Base-by-base conservation (phyloP, 2,888 invertebrate genomes). In the Melanotus villosus region DNA sequence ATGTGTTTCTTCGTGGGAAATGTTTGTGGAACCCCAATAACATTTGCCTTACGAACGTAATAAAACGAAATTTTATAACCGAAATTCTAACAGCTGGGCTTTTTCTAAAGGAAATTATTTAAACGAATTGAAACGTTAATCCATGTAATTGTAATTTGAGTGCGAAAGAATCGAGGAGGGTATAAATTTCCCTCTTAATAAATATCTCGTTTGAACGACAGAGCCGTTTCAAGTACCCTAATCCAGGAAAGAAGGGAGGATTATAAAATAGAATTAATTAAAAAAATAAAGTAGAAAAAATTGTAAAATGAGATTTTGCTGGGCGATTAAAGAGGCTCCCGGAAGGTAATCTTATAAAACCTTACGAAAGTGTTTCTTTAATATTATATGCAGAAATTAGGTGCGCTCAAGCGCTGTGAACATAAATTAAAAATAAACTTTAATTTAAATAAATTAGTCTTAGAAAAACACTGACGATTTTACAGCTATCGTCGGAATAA, bases 391-490 rank as follows among this genome's bases (percentile, higher is more conserved):
- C 34, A 54, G 43, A 60, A 56, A 60, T 67, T 66, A 66, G 66
- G 54, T 38, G 60, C 12, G 60, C 45, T 45, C 9, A 1, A 59
- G 56, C 21, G 52, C 16, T 16, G 47, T 45, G 36, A 36, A 56
- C 56, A 62, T 62, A 67, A 67, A 67, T 67, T 67, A 67, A 67
- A 67, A 67, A 67, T 62, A 67, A 67, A 67, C 67, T 67, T 67
- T 32, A 60, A 67, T 67, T 67, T 67, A 67, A 67, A 67, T 67
- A 62, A 62, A 62, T 62, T 67, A 60, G 41, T 34, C 36, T 38
- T 59, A 54, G 50, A 59, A 41, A 66, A 50, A 60, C 45, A 65
- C 12, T 21, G 47, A 34, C 34, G 18, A 16, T 16, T 26, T 14
- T 30, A 14, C 9, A 21, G 45, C 21, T 2, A 45, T 45, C 19